Conservation (phyloP, 2,797 vertebrate species). For the Serranus cabrilla region DNA sequence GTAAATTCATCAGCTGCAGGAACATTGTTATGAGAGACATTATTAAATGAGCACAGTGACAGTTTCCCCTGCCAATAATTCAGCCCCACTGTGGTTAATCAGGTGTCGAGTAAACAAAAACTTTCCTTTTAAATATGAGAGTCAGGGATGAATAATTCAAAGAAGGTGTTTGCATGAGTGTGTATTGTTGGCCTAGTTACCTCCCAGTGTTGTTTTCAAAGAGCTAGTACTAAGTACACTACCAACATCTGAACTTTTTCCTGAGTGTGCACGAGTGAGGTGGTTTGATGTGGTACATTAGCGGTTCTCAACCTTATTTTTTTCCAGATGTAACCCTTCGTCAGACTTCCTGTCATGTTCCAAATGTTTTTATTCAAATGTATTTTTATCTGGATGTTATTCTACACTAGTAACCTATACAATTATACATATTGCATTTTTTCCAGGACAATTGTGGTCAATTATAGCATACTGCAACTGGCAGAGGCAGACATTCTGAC, state of each 20-base stretch:
- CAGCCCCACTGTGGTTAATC: constrained; percentile 65
- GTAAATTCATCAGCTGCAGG: constrained; percentile 9
- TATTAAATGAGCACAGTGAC: constrained; percentile 45
- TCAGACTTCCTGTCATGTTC: neutral
- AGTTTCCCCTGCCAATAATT: constrained; percentile 50
- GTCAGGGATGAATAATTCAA: constrained; percentile 71
- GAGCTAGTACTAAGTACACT: constrained; percentile 16
- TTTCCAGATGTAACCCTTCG: neutral
- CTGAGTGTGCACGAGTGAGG: neutral
- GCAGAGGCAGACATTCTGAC: no score
- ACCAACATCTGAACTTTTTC: constrained; percentile 37
- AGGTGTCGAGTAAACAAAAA: constrained; percentile 68
- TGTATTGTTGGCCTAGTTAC: constrained; percentile 69
- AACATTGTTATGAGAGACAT: constrained; percentile 40
- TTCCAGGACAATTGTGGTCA: neutral
- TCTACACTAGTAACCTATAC: neutral
- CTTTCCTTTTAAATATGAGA: constrained; percentile 60
- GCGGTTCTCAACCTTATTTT: neutral
- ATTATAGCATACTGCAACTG: neutral
- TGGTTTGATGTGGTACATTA: neutral
- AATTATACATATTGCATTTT: no score
- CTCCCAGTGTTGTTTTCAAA: constrained; percentile 57
- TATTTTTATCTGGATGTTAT: neutral
- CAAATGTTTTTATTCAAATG: neutral
- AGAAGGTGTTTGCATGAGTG: constrained; percentile 47